phyloP scores from a whole-genome alignment of 2,888 invertebrate genomes.

The Lissocephala sabroskyi region DNA sequence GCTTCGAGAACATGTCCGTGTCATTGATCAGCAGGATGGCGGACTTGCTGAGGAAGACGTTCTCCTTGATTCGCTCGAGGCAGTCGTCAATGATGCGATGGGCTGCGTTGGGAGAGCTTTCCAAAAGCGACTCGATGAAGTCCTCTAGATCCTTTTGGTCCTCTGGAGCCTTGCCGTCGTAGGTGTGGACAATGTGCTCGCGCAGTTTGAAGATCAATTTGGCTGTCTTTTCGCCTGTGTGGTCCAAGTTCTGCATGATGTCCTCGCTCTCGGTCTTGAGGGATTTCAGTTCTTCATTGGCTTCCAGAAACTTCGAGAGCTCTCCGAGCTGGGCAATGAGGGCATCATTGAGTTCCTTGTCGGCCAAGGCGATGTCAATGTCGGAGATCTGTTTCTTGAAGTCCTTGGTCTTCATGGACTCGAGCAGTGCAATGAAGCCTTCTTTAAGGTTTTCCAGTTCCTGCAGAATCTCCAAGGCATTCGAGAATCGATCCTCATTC shows the following conservation, averaged over 20 bases:
- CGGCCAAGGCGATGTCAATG: constrained; percentile 4
- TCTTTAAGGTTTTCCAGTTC: constrained; percentile 40
- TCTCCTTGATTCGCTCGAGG: constrained; percentile 34
- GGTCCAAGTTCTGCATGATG: constrained; percentile 26
- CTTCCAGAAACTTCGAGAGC: not conserved
- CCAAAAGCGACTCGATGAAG: constrained; percentile 32
- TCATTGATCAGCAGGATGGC: constrained; percentile 25
- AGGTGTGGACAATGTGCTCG: constrained; percentile 67
- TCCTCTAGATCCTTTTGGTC: constrained; percentile 25
- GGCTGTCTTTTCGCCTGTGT: constrained; percentile 28
- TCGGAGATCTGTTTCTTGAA: constrained; percentile 6
- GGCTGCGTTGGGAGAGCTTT: constrained; percentile 27
- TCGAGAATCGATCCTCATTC: constrained; percentile 9
- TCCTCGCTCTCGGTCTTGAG: constrained; percentile 9
- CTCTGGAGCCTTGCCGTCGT: constrained; percentile 43
- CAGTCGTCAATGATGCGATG: constrained; percentile 20
- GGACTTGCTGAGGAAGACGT: constrained; percentile 26
- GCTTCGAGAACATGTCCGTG: constrained; percentile 25
- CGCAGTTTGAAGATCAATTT: constrained; percentile 58
- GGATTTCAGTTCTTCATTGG: constrained; percentile 11
- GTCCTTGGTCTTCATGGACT: constrained; percentile 13
- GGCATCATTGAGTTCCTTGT: not conserved
- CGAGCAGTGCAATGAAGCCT: constrained; percentile 19
- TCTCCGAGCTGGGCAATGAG: constrained; percentile 17
- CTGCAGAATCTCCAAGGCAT: constrained; percentile 37